Conservation (phyloP, 2,113 vertebrate species). For the Anarrhichthys ocellatus region DNA sequence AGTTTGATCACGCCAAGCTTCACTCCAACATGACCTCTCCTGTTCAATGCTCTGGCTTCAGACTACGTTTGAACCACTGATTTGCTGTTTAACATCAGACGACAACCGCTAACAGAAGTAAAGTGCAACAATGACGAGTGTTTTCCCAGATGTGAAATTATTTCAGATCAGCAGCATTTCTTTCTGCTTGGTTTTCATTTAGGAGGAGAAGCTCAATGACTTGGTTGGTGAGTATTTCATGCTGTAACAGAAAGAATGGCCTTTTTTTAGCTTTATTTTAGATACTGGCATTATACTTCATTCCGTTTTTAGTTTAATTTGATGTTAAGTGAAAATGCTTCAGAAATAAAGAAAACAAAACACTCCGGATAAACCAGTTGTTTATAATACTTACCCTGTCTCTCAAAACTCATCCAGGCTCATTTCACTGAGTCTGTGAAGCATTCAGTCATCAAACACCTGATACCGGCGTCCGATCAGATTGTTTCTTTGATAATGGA, state of each 20-base stretch:
- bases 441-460: background rate
- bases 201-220: background rate
- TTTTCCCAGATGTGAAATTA: conserved; percentile 1
- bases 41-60: background rate
- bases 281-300: background rate
- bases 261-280: conserved; percentile 20
- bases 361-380: background rate
- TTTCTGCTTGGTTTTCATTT: conserved; percentile 14
- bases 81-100: background rate
- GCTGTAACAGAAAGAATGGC: background rate
- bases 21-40: background rate
- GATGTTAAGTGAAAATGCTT: background rate
- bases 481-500: background rate
- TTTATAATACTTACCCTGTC: background rate
- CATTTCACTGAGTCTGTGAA: too few relatives aligned
- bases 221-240: conserved; percentile 9
- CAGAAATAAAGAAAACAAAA: too few relatives aligned
- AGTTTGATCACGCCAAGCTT: conserved; percentile 24
- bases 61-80: background rate
- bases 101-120: background rate
- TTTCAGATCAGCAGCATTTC: conserved; percentile 19
- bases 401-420: background rate
- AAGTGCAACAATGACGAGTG: background rate
- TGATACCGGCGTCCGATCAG: background rate
- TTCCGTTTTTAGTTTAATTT: background rate